phyloP scores from a whole-genome alignment of 1,140 invertebrate species.

The Drosophila ohnishii region DNA sequence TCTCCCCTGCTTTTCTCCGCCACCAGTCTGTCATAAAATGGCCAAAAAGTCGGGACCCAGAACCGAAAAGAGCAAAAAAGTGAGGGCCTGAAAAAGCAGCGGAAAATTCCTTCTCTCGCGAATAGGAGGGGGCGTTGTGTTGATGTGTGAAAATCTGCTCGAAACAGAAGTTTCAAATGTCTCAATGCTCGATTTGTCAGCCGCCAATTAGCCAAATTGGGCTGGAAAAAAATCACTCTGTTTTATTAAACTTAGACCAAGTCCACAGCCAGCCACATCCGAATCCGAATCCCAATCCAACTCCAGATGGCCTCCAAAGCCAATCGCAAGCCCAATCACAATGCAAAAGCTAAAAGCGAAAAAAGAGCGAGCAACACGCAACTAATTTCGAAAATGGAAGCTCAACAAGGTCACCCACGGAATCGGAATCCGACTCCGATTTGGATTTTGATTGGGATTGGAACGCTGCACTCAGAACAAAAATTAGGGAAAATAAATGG shows the following conservation, averaged over 20 bases:
- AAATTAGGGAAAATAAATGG: background rate
- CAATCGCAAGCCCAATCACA: conserved; percentile 32
- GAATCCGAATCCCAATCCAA: conserved; percentile 14
- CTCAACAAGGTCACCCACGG: conserved; percentile 55
- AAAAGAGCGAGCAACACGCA: conserved; percentile 58
- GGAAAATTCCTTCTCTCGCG: conserved; percentile 36
- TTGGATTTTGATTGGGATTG: conserved; percentile 11
- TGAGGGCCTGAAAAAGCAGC: conserved; percentile 22
- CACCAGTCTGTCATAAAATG: conserved; percentile 64
- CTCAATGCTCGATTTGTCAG: conserved; percentile 41
- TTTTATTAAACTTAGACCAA: conserved; percentile 53
- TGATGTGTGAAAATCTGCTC: conserved; percentile 70
- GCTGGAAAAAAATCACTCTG: conserved; percentile 41
- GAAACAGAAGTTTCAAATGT: conserved; percentile 33
- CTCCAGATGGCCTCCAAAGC: conserved; percentile 53
- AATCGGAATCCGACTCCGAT: conserved; percentile 25
- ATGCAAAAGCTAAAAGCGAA: conserved; percentile 28
- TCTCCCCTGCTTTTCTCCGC: background rate
- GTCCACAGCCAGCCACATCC: conserved; percentile 15
- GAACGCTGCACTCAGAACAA: conserved; percentile 15
- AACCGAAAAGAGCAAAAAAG: conserved; percentile 43
- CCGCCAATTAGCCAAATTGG: conserved; percentile 72
- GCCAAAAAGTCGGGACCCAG: conserved; percentile 50
- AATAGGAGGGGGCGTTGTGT: conserved; percentile 33
- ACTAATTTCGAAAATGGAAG: conserved; percentile 66